These are phyloP conservation scores for Macropis europaea DNA, from an alignment of 2,888 invertebrate genomes.

Conservation along the genomic window DNA sequence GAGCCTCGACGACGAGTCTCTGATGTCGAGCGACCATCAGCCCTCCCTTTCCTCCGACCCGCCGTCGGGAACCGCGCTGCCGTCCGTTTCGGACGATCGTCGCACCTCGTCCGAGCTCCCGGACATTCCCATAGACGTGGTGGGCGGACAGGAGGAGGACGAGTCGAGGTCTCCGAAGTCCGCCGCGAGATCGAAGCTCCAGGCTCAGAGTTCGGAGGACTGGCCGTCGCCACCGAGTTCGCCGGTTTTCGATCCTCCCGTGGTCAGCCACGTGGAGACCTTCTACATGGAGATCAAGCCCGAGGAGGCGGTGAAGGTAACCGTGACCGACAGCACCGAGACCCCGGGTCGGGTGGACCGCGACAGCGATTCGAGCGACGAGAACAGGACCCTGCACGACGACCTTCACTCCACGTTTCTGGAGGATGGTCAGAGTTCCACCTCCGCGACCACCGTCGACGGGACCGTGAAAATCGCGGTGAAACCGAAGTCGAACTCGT, in stretches of 20 bases:
- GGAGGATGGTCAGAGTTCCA: slow-evolving; percentile 77
- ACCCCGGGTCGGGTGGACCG: slow-evolving; percentile 80
- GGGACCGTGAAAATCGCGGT: slow-evolving; percentile 90
- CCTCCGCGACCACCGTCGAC: slow-evolving; percentile 87
- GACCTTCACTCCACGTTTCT: slow-evolving; percentile 79
- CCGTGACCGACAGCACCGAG: slow-evolving; percentile 86
- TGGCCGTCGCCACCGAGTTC: slow-evolving; percentile 91
- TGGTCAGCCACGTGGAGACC: slow-evolving; percentile 89
- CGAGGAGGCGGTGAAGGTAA: slow-evolving; percentile 89
- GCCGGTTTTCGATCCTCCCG: slow-evolving; percentile 85
- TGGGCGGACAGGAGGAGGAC: slow-evolving; percentile 80
- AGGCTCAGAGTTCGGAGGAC: slow-evolving; percentile 86
- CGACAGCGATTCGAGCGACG: slow-evolving; percentile 84
- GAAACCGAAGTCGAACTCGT: slow-evolving; percentile 87
- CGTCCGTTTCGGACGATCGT: slow-evolving; percentile 88
- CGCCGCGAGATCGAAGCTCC: slow-evolving; percentile 66
- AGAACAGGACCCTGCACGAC: slow-evolving; percentile 86
- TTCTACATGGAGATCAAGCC: slow-evolving; percentile 89
- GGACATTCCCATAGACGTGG: slow-evolving; percentile 89
- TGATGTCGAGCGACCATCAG: slow-evolving; percentile 92
- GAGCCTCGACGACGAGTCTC: slow-evolving; percentile 91
- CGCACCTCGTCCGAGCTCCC: slow-evolving; percentile 92
- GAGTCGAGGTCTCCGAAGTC: slow-evolving; percentile 73
- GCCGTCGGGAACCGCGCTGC: slow-evolving; percentile 80
- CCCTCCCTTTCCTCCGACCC: slow-evolving; percentile 93